Percentiles rank a stretch among this genome's conserved stretches.
These are phyloP conservation scores for Euura lappo DNA, from an alignment of 1,140 invertebrate species.

Conservation along the genomic window DNA sequence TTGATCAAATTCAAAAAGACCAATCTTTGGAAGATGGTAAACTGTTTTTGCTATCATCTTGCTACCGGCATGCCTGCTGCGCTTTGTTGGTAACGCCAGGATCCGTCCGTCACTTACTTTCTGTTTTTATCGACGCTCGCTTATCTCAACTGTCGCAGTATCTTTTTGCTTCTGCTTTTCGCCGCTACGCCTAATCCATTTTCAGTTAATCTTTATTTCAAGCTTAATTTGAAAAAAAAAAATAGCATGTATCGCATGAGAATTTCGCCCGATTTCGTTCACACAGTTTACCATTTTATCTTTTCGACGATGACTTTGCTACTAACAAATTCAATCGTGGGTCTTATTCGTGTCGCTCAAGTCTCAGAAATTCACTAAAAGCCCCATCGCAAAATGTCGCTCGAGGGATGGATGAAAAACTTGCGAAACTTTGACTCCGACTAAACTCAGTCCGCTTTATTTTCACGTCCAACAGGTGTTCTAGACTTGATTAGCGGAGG, in stretches of 20 bases:
- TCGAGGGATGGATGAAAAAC: no score
- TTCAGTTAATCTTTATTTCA: not conserved
- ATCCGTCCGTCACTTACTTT: not conserved
- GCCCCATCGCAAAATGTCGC: no score
- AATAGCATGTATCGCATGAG: not conserved
- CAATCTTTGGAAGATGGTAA: slow-evolving; percentile 71
- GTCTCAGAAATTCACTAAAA: not conserved
- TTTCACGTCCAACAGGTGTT: slow-evolving; percentile 55
- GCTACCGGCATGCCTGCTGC: slow-evolving; percentile 50
- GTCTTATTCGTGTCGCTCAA: not conserved
- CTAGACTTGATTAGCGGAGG: slow-evolving; percentile 79
- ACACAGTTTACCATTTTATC: slow-evolving; percentile 5
- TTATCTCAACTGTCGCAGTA: not conserved
- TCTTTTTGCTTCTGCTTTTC: slow-evolving; percentile 6
- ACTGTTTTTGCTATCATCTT: slow-evolving; percentile 56
- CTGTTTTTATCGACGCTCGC: not conserved
- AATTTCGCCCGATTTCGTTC: not conserved
- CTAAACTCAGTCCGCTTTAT: no score
- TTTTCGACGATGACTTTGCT: not conserved
- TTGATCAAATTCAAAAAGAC: slow-evolving; percentile 67
- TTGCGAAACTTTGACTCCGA: no score
- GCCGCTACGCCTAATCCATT: not conserved
- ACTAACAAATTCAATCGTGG: not conserved
- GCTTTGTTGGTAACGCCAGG: slow-evolving; percentile 16
- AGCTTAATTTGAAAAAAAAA: not conserved